Evolutionary conservation across 1,140 invertebrate genomes (phyloP).

Genomic region (Brachionus angularis): DNA sequence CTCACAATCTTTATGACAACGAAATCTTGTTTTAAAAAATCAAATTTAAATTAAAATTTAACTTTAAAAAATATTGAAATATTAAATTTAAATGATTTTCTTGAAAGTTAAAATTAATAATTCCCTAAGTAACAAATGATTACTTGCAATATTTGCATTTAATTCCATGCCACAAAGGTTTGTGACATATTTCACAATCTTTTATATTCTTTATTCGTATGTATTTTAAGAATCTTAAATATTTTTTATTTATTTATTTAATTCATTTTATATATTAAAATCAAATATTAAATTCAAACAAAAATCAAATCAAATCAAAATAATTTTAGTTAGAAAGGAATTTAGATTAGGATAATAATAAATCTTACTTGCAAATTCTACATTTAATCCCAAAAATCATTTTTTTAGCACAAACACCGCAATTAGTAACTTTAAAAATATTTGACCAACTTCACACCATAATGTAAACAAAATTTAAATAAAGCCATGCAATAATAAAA

Average conservation of each 20-base stretch:
- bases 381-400: constrained; percentile 37
- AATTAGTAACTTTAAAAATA: constrained; percentile 39
- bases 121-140: no score
- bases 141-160: constrained; percentile 44
- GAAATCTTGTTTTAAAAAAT: constrained; percentile 28
- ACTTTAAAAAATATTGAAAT: neutral
- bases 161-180: constrained; percentile 39
- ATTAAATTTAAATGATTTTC: constrained; percentile 18
- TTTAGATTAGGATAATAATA: neutral
- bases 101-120: neutral
- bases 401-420: constrained; percentile 31
- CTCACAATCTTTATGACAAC: constrained; percentile 42
- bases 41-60: neutral
- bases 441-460: constrained; percentile 8
- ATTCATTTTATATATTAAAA: neutral
- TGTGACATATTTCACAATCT: constrained; percentile 24
- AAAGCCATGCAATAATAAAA: constrained; percentile 14
- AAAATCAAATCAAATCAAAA: neutral
- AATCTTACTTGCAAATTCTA: constrained; percentile 34
- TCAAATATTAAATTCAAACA: neutral
- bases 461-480: neutral
- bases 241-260: neutral
- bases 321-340: neutral
- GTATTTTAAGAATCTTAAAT: constrained; percentile 40
- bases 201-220: constrained; percentile 42